Evolutionary conservation across 2,888 invertebrate species (phyloP).

Genomic region (Himalopsyche japonica): DNA sequence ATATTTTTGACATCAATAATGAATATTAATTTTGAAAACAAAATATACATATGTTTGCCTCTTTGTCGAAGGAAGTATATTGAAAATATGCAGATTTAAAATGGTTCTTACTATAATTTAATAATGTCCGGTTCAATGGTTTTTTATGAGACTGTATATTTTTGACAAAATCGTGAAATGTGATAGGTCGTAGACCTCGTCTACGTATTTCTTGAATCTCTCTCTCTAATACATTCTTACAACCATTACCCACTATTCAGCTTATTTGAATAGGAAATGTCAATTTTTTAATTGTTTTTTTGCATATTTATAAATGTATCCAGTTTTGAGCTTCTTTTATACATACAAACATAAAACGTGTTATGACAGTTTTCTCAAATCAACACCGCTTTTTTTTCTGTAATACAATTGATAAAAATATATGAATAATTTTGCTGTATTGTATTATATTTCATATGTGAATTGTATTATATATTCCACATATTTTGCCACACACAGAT

Average conservation of each 20-base stretch:
- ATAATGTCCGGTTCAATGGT: too few relatives aligned
- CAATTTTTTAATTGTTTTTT: background rate
- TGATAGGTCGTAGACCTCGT: background rate
- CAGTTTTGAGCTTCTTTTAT: too few relatives aligned
- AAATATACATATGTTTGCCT: too few relatives aligned
- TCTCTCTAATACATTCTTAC: background rate
- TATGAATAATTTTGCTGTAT: background rate
- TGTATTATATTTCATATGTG: background rate
- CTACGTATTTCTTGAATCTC: background rate
- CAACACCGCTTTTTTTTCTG: too few relatives aligned
- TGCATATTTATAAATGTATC: background rate
- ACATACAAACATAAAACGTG: too few relatives aligned
- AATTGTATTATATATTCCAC: too few relatives aligned
- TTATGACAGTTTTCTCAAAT: background rate
- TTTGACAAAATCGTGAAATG: background rate
- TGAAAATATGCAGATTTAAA: too few relatives aligned
- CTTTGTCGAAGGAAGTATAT: too few relatives aligned
- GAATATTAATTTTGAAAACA: too few relatives aligned
- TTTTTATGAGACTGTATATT: background rate
- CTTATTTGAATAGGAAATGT: background rate
- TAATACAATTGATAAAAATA: background rate
- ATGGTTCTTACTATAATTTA: too few relatives aligned
- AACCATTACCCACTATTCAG: background rate
- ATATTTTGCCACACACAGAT: too few relatives aligned
- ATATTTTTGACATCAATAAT: too few relatives aligned